Percentiles rank a stretch among this genome's conserved stretches.
Evolutionary conservation across 2,797 vertebrate genomes (phyloP).

Genomic region (Ceryle rudis): DNA sequence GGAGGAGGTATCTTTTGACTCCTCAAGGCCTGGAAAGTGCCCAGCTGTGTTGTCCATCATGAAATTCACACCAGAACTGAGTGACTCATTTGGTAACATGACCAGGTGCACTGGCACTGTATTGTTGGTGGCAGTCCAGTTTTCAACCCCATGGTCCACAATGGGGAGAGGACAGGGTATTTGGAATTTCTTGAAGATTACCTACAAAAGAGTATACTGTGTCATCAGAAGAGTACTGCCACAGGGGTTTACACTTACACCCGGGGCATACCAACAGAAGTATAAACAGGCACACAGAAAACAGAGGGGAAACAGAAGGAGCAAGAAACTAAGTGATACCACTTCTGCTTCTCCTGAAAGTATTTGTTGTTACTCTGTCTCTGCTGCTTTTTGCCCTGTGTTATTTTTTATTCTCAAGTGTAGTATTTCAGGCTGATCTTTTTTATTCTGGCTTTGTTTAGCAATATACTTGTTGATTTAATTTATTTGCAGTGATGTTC

Average conservation of each 20-base stretch:
- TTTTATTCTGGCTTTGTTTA: neutral
- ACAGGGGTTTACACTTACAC: neutral
- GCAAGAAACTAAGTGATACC: neutral
- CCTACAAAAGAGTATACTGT: constrained; percentile 72
- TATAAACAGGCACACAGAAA: neutral
- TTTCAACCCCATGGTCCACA: constrained; percentile 78
- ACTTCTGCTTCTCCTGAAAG: neutral
- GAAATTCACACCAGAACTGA: constrained; percentile 75
- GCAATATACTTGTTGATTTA: neutral
- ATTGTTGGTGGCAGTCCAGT: constrained; percentile 85
- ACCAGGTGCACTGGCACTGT: constrained; percentile 78
- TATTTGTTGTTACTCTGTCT: neutral
- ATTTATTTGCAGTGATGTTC: neutral
- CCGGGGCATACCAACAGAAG: neutral
- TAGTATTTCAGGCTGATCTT: neutral
- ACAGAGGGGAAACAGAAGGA: neutral
- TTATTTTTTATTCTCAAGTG: neutral
- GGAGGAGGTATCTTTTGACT: constrained; percentile 57
- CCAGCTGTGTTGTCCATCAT: constrained; percentile 86
- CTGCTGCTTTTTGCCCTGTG: neutral
- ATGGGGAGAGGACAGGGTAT: constrained; percentile 91
- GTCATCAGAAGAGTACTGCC: neutral
- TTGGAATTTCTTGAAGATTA: constrained; percentile 96
- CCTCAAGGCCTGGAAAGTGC: constrained; percentile 68
- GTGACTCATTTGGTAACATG: constrained; percentile 77